Conservation (phyloP, 2,888 invertebrate species). For the Scrobipalpa costella region DNA sequence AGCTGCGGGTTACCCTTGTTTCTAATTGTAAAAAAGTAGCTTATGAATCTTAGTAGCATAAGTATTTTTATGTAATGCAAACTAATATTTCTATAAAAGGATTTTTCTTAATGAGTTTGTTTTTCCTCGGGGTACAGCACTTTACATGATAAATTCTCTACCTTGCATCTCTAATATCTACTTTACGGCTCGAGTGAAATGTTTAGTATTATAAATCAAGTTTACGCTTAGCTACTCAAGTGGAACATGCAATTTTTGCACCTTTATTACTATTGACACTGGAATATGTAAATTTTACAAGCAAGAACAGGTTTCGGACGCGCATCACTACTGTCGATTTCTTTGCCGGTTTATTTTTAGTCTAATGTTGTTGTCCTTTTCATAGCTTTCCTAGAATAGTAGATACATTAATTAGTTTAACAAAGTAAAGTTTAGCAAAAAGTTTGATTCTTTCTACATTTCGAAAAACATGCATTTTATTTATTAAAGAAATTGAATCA, state of each 20-base stretch:
- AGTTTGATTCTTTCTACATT: too few species aligned
- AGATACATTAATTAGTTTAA: background rate
- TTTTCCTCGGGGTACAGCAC: background rate
- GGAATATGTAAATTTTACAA: conserved; percentile 39
- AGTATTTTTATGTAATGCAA: too few species aligned
- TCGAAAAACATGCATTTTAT: too few species aligned
- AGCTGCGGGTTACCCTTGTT: conserved; percentile 6
- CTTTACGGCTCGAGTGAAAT: background rate
- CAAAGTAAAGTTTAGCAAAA: too few species aligned
- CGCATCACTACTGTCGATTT: conserved; percentile 47
- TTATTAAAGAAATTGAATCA: too few species aligned
- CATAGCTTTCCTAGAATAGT: background rate
- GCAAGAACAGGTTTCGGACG: conserved; percentile 42
- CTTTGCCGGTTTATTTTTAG: conserved; percentile 12
- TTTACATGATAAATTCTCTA: conserved; percentile 2
- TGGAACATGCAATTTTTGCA: conserved; percentile 36
- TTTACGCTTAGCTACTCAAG: conserved; percentile 35
- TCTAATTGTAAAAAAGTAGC: background rate
- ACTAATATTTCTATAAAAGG: background rate
- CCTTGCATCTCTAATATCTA: background rate
- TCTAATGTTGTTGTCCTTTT: conserved; percentile 21
- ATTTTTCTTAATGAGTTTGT: background rate
- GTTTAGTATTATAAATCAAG: conserved; percentile 22
- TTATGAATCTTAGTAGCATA: background rate
- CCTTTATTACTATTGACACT: conserved; percentile 27